Conservation (phyloP, 2,888 invertebrate species). For the Malthinus seriepunctatus region DNA sequence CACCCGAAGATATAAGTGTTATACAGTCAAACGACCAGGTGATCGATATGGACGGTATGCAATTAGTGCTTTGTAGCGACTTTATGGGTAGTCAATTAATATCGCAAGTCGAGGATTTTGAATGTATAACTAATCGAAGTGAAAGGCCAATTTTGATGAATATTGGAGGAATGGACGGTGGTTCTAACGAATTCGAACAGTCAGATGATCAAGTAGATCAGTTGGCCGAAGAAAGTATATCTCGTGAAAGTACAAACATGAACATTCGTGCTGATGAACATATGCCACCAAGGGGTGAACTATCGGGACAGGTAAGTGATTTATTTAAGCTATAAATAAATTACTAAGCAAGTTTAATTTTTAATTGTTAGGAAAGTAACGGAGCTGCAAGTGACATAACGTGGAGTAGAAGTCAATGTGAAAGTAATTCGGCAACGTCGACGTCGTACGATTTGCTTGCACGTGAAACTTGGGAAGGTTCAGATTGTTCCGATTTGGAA, state of each 20-base stretch:
- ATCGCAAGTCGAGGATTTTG: constrained; percentile 49
- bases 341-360: neutral
- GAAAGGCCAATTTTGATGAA: constrained; percentile 49
- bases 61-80: constrained; percentile 47
- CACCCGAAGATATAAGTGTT: constrained; percentile 6
- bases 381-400: constrained; percentile 77
- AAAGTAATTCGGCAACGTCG: constrained; percentile 55
- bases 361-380: constrained; percentile 62
- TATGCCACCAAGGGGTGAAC: constrained; percentile 85
- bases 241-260: constrained; percentile 64
- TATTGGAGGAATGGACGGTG: constrained; percentile 43
- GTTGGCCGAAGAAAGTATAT: constrained; percentile 42
- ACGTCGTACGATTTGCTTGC: constrained; percentile 67
- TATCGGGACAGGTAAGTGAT: constrained; percentile 74
- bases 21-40: constrained; percentile 37
- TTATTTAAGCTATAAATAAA: neutral
- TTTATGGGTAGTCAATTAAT: constrained; percentile 46
- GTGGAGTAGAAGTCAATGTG: constrained; percentile 75
- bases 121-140: constrained; percentile 37
- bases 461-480: constrained; percentile 69
- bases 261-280: constrained; percentile 84
- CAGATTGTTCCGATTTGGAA: constrained; percentile 67
- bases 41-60: constrained; percentile 58
- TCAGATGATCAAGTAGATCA: constrained; percentile 48
- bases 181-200: constrained; percentile 29